Conservation (phyloP, 2,888 invertebrate genomes). For the Bembecia ichneumoniformis region DNA sequence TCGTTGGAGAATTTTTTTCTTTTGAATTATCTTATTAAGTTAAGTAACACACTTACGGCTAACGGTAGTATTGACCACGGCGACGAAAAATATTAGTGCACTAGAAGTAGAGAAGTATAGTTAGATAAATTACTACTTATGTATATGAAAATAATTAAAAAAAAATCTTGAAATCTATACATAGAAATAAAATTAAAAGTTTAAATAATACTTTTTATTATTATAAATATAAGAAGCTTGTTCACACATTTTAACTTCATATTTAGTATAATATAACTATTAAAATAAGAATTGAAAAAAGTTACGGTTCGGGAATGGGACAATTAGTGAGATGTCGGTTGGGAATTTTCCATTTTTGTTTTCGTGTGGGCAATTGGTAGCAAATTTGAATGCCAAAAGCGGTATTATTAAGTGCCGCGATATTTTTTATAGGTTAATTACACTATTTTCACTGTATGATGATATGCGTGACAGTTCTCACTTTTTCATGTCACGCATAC, state of each 20-base stretch:
- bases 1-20: no score
- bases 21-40: no score
- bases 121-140: conserved; percentile 67
- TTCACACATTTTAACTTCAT: conserved; percentile 72
- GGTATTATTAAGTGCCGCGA: conserved; percentile 25
- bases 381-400: conserved; percentile 49
- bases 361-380: conserved; percentile 23
- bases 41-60: conserved; percentile 35
- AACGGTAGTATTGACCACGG: conserved; percentile 62
- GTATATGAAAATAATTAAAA: conserved; percentile 34
- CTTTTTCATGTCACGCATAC: no score
- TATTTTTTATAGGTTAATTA: conserved; percentile 6
- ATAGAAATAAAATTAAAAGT: conserved; percentile 69
- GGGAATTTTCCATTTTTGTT: conserved; percentile 23
- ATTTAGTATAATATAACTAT: conserved; percentile 58
- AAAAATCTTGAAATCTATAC: conserved; percentile 69
- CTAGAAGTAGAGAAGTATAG: conserved; percentile 56
- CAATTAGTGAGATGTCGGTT: conserved; percentile 44
- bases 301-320: conserved; percentile 40
- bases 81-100: conserved; percentile 58
- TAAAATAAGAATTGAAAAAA: conserved; percentile 46
- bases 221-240: conserved; percentile 65
- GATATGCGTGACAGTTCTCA: no score
- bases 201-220: conserved; percentile 71
- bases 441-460: no score